Conservation (phyloP, 1,140 invertebrate species). For the Portunus trituberculatus region DNA sequence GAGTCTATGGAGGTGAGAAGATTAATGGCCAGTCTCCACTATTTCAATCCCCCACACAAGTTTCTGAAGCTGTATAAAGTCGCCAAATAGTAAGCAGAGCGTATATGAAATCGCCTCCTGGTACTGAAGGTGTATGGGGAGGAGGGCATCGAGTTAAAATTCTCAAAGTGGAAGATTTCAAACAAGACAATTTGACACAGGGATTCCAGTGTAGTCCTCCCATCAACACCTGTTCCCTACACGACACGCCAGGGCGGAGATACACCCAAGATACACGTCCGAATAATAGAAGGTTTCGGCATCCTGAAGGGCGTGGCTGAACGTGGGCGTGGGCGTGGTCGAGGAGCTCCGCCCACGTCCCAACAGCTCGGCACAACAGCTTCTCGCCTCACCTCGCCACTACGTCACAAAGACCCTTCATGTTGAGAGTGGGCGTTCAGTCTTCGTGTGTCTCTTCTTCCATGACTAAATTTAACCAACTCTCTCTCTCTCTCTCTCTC, state of each 20-base stretch:
- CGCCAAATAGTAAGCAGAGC: too few relatives aligned
- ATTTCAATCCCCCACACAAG: too few relatives aligned
- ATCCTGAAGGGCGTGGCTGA: neutral
- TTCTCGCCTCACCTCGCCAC: neutral
- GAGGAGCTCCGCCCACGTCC: neutral
- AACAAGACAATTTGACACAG: too few relatives aligned
- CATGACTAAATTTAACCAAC: conserved; percentile 3
- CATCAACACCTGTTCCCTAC: neutral
- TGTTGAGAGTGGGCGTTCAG: neutral
- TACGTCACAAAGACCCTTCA: neutral
- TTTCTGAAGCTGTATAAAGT: too few relatives aligned
- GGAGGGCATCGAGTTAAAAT: too few relatives aligned
- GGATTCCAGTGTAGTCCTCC: too few relatives aligned
- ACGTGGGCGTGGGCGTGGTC: neutral
- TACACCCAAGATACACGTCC: neutral
- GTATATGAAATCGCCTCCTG: too few relatives aligned
- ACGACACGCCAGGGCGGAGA: neutral
- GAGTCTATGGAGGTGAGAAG: too few relatives aligned
- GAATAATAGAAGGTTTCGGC: neutral
- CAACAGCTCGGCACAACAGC: neutral
- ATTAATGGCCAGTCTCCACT: too few relatives aligned
- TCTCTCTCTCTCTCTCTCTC: neutral
- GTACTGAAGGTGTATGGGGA: too few relatives aligned
- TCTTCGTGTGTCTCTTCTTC: neutral
- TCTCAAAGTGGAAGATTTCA: too few relatives aligned